Evolutionary conservation across 2,797 vertebrate genomes (phyloP).

Genomic region (Propithecus deckenii): DNA sequence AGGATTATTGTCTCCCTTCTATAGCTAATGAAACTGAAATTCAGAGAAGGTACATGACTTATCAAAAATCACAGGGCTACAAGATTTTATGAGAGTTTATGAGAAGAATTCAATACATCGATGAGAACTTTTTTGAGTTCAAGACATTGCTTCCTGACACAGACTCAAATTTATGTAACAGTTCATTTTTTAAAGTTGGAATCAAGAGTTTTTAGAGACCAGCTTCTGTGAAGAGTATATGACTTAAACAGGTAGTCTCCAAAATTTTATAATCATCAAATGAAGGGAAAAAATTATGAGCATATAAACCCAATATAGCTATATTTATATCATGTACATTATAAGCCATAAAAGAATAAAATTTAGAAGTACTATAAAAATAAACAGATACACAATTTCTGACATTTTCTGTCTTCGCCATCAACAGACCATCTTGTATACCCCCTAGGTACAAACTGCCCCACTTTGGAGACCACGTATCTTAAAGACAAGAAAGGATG

Average conservation of each 20-base stretch:
- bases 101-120: not conserved
- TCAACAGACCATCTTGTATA: not conserved
- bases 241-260: not conserved
- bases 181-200: not conserved
- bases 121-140: not conserved
- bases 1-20: not conserved
- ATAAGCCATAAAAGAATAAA: not conserved
- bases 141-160: not conserved
- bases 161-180: not conserved
- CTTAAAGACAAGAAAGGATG: not conserved
- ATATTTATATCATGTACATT: not conserved
- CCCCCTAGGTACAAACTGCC: not conserved
- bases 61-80: accelerated
- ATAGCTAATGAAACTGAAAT: not conserved
- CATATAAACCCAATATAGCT: not conserved
- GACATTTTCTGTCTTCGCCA: not conserved
- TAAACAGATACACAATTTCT: not conserved
- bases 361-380: not conserved
- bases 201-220: not conserved
- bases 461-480: not conserved
- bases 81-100: not conserved
- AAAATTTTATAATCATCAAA: not conserved
- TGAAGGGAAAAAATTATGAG: not conserved
- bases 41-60: not conserved
- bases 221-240: not conserved